These are phyloP conservation scores for Chloropsis hardwickii DNA, from an alignment of 2,113 vertebrate species.

Conservation along the genomic window DNA sequence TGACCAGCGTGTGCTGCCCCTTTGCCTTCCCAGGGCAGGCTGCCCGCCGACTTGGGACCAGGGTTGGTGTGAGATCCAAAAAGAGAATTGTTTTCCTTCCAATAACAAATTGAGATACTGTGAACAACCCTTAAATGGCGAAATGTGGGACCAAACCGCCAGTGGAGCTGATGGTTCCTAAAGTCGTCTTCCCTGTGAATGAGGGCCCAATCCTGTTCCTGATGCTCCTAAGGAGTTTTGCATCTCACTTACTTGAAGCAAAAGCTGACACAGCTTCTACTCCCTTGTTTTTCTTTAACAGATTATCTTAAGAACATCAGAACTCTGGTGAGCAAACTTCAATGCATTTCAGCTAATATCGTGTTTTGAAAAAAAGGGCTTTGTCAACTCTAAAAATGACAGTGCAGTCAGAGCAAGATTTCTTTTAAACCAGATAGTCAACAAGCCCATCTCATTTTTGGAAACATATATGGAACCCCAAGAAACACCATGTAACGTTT, in stretches of 20 bases:
- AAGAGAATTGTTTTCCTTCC: background rate
- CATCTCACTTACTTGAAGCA: background rate
- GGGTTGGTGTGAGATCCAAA: background rate
- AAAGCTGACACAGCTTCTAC: background rate
- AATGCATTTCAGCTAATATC: background rate
- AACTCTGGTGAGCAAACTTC: background rate
- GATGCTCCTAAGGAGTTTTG: background rate
- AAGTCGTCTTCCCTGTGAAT: background rate
- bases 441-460: background rate
- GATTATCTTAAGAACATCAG: background rate
- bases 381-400: background rate
- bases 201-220: background rate
- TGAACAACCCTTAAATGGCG: background rate
- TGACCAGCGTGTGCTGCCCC: background rate
- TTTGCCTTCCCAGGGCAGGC: fast-evolving
- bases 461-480: background rate
- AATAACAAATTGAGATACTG: background rate
- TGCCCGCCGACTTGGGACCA: fast-evolving
- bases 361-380: background rate
- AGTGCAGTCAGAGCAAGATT: background rate
- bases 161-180: fast-evolving
- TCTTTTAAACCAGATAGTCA: background rate
- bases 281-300: background rate
- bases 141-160: fast-evolving
- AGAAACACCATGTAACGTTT: background rate